These are phyloP conservation scores for Mormyrops boulengeri DNA, from an alignment of 2,797 vertebrate species.

Conservation along the genomic window DNA sequence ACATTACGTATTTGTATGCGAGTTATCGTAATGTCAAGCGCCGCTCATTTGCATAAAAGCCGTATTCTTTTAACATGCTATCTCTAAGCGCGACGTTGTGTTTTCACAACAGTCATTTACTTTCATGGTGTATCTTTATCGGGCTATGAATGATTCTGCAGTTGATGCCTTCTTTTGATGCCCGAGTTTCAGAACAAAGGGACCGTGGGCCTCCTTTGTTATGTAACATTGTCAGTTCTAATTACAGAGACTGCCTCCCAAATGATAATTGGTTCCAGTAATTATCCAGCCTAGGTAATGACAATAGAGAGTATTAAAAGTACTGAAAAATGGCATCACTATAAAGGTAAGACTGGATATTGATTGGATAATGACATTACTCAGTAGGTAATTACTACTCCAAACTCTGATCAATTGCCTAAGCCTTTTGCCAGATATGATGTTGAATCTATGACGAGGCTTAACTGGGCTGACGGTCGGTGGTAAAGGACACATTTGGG, in stretches of 20 bases:
- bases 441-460: background rate
- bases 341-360: constrained; percentile 8
- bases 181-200: background rate
- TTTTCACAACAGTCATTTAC: background rate
- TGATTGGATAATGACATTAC: constrained; percentile 19
- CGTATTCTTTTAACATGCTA: background rate
- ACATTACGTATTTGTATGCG: background rate
- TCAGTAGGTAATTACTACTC: constrained; percentile 15
- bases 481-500: background rate
- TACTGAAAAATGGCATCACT: constrained; percentile 4
- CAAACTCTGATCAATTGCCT: constrained; percentile 13
- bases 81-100: background rate
- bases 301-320: constrained; percentile 12
- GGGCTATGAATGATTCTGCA: background rate
- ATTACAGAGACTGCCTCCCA: background rate
- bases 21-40: background rate
- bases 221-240: constrained; percentile 14
- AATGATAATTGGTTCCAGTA: background rate
- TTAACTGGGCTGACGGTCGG: background rate
- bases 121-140: background rate
- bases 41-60: background rate
- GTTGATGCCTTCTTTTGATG: background rate
- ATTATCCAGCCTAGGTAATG: background rate
- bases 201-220: background rate
- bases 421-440: background rate